Base-by-base conservation (phyloP, 2,113 vertebrate genomes). In the Naja naja region DNA sequence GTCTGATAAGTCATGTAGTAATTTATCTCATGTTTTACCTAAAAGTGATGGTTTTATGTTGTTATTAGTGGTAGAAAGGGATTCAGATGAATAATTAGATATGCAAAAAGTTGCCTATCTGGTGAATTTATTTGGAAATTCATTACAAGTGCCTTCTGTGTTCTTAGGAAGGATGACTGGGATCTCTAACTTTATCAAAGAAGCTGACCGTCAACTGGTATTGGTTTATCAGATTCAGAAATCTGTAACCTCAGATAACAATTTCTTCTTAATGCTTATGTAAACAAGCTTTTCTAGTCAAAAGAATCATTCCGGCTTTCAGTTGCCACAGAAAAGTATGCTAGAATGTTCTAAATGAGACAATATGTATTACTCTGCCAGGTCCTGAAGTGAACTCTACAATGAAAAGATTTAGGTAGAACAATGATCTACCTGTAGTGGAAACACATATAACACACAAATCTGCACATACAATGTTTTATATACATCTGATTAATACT, bases 271-370 rank as follows among this genome's bases (percentile, higher is more conserved):
- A 95, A 0, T 88, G 43, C 90, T 94, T 74, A 89, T 53, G 86
- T 22, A 89, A 81, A 89, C 52, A 69, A 81, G 39, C 55, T 89
- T 53, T 94, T 0, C 7, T 95, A 52, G 60, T 90, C 91, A 96
- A 56, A 93, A 74, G 91, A 43, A 27, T 43, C 34, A 56, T 56
- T 74, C 27, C 52, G 56, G 43, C 10, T 85, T 89, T 34, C 30
- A 90, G 25, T 12, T 64, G 81, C 89, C 18, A 86, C n/a, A 90
- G 81, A 20, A 60, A 86, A 45, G 30, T 8, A 64, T 64, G 14
- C 20, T 49, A 64, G 16, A 87, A 16, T 60, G 14, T 56, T 93
- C 22, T 39, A 86, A n/a, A 60, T 30, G 56, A 90, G 60, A 39
- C 60, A 54, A 49, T 53, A 43, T 53, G 22, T 55, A 47, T 11